Evolutionary conservation across 2,797 vertebrate genomes (phyloP), one percentile per base, ranked within the genome.

Genomic region (Dendrocincla fuliginosa): DNA sequence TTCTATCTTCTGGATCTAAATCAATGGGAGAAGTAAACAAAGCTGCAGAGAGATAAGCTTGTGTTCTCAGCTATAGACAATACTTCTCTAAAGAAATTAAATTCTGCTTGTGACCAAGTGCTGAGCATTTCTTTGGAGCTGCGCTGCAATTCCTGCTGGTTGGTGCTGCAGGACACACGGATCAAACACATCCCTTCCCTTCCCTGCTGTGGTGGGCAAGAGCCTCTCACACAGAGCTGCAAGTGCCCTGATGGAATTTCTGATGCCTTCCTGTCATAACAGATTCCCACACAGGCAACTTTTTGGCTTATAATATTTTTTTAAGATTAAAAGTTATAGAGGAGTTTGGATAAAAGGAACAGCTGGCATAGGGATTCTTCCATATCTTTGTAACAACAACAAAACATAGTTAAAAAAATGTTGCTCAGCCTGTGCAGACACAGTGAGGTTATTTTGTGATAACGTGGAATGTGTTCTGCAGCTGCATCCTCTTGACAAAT

Each of bases 401-500:
- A 22, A 3, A 37, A 13, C 41, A 9, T 35, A 30, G 10, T 4
- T 41, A 28, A 19, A 50, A 41, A 30, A 42, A 17, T 2, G 6
- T 35, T 95, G 14, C 63, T 89, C 41, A 47, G 16, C 37, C 37
- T 84, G 28, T 44, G 30, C 60, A 84, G 44, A 27, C 65, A 22
- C 19, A 50, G 25, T 44, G 44, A 59, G 49, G 76, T 68, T 63
- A n/a, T 89, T 5, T 85, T 30, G 33, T 46, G 33, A 8, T 60
- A 41, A 13, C 46, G 12, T 23, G 35, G 59, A 52, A 71, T 55
- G 37, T 3, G 7, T 65, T 93, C 64, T 6, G 11, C 93, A 94
- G 87, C 89, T 96, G 95, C 92, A 91, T 75, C 50, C 84, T 77
- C 92, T 92, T 75, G 57, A 81, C 28, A 56, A 70, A 61, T 28